These are phyloP conservation scores for Venustaconcha ellipsiformis DNA, from an alignment of 1,140 invertebrate genomes.

Conservation along the genomic window DNA sequence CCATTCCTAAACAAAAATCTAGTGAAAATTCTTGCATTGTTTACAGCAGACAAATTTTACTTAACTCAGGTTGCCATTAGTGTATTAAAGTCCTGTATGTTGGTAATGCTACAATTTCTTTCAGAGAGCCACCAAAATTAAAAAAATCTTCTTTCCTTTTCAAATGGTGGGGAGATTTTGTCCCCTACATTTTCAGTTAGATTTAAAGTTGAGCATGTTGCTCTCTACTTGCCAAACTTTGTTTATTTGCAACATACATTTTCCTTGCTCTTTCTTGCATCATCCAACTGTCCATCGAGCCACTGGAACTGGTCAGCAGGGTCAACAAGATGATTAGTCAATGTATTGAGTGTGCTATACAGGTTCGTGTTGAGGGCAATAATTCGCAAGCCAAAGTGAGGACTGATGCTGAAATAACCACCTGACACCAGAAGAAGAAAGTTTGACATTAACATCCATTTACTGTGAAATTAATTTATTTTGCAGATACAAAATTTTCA, in stretches of 20 bases:
- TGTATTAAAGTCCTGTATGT: background rate
- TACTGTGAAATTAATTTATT: too few relatives aligned
- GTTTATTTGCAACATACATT: constrained; percentile 32
- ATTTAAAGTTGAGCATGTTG: background rate
- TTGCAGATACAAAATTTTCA: too few relatives aligned
- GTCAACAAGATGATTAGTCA: constrained; percentile 40
- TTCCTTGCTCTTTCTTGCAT: constrained; percentile 34
- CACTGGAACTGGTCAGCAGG: constrained; percentile 63
- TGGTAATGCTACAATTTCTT: background rate
- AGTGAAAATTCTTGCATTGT: too few relatives aligned
- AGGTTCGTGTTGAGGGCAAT: constrained; percentile 67
- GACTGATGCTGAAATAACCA: constrained; percentile 48
- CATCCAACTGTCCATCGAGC: constrained; percentile 55
- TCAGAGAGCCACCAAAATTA: background rate
- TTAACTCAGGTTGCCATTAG: too few relatives aligned
- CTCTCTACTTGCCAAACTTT: background rate
- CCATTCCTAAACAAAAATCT: too few relatives aligned
- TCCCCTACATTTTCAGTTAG: background rate
- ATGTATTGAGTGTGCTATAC: constrained; percentile 50
- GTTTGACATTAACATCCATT: background rate
- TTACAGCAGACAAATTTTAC: too few relatives aligned
- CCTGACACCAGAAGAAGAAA: constrained; percentile 29
- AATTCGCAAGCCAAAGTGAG: constrained; percentile 40
- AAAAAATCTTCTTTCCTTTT: too few relatives aligned
- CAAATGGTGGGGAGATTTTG: background rate